A percentile compares a stretch with the other conserved stretches of the same genome.
Conservation (phyloP, 2,888 invertebrate species). For the Lasius fuliginosus region DNA sequence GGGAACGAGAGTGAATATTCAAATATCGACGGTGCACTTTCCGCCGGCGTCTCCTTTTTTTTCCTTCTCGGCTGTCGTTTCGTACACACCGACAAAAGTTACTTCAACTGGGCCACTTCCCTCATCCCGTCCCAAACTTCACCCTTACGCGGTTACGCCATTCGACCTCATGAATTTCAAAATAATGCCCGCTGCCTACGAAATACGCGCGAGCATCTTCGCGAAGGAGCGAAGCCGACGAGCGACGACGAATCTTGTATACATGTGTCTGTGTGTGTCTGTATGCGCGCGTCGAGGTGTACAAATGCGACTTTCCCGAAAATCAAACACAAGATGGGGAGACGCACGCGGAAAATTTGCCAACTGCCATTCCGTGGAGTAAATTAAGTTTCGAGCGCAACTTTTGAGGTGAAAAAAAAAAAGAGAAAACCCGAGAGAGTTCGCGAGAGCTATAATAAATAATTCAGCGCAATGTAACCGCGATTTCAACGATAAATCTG, state of each 20-base stretch:
- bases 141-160: slow-evolving; percentile 77
- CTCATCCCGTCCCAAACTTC: slow-evolving; percentile 63
- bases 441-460: slow-evolving; percentile 23
- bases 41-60: slow-evolving; percentile 49
- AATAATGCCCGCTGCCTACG: slow-evolving; percentile 61
- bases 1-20: slow-evolving; percentile 68
- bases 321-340: slow-evolving; percentile 40
- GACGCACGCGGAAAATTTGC: slow-evolving; percentile 27
- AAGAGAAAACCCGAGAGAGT: background rate
- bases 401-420: slow-evolving; percentile 32
- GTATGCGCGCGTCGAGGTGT: background rate
- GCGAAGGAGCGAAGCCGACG: slow-evolving; percentile 40
- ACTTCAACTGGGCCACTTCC: slow-evolving; percentile 36
- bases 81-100: slow-evolving; percentile 38
- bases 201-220: slow-evolving; percentile 53
- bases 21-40: slow-evolving; percentile 67
- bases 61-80: background rate
- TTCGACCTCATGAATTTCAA: slow-evolving; percentile 81
- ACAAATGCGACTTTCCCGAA: slow-evolving; percentile 45
- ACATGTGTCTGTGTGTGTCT: background rate
- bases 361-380: slow-evolving; percentile 23
- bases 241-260: background rate
- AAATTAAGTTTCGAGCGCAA: slow-evolving; percentile 45
- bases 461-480: slow-evolving; percentile 19
- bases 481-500: slow-evolving; percentile 25